phyloP scores from a whole-genome alignment of 2,797 vertebrate species.

The Xiphophorus birchmanni region DNA sequence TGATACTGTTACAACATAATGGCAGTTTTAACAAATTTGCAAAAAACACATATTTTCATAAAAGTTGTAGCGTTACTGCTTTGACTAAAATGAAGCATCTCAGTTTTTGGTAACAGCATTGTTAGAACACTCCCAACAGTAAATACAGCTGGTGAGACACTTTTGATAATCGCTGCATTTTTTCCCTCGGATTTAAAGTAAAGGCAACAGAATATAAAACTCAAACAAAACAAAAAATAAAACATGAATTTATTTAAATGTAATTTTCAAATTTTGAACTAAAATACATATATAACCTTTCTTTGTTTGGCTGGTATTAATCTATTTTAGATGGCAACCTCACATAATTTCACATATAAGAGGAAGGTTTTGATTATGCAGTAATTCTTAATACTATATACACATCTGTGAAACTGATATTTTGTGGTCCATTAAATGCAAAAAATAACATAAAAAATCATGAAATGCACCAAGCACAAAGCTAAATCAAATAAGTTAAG shows the following conservation, averaged over 20 bases:
- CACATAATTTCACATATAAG: not conserved
- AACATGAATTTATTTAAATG: not conserved
- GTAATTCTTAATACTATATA: not conserved
- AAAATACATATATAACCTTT: not conserved
- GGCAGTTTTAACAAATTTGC: too few relatives aligned
- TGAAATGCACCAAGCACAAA: not conserved
- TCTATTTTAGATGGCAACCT: not conserved
- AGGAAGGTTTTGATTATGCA: not conserved
- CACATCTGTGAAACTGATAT: not conserved
- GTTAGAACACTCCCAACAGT: not conserved
- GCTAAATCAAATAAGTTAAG: not conserved
- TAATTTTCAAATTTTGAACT: too few relatives aligned
- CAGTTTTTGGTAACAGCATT: not conserved
- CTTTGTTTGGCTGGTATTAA: not conserved
- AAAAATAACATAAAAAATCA: not conserved
- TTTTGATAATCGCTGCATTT: not conserved
- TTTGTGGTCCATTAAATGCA: not conserved
- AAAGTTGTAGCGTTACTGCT: not conserved
- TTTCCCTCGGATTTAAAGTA: not conserved
- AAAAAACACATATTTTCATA: too few relatives aligned
- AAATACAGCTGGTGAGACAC: not conserved
- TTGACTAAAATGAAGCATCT: not conserved
- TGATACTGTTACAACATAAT: too few relatives aligned
- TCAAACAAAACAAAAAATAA: too few relatives aligned
- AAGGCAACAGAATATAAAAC: not conserved